Evolutionary conservation across 2,888 invertebrate species (phyloP), one percentile per base, ranked within the genome.

Genomic region (Thereva nobilitata): DNA sequence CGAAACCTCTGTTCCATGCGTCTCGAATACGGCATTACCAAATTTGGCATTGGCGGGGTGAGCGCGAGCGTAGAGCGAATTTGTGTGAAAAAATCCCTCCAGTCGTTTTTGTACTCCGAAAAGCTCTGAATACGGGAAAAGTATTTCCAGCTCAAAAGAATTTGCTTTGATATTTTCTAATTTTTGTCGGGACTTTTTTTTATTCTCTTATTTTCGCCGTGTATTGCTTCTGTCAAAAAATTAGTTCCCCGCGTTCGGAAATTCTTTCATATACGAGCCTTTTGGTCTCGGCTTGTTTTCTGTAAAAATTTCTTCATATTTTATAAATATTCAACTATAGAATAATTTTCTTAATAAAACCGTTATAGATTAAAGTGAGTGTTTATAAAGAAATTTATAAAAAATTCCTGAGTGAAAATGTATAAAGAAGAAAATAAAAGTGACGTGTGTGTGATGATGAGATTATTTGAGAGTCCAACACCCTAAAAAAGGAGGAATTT

Each of bases 401-500:
- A 47, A 45, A 47, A 63, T 47, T 59, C 38, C 23, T 23, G 44
- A 52, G 67, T 61, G 59, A 66, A 66, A 53, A 52, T 44, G 10
- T 57, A 47, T 44, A 52, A 64, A 65, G 40, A 65, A 47, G 59
- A 53, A 61, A 61, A 41, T 41, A 65, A 65, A 63, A 68, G 68
- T 68, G 68, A 68, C 68, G 68, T 68, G 68, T 68, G 68, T 64
- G 55, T 23, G 23, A 23, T 23, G 23, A 23, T 23, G 23, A 23
- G 23, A 23, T 23, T 23, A 66, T 55, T 63, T 23, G 23, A 23
- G 47, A 54, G 59, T 57, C 55, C 68, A 67, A 67, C 67, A 67
- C 67, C 68, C 68, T 52, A 68, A 68, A 68, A 68, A 50, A 54
- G 68, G 57, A 57, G 59, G 61, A 66, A 49, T 52, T 23, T 68